phyloP scores from a whole-genome alignment of 2,113 vertebrate genomes.

The Neogale vison region DNA sequence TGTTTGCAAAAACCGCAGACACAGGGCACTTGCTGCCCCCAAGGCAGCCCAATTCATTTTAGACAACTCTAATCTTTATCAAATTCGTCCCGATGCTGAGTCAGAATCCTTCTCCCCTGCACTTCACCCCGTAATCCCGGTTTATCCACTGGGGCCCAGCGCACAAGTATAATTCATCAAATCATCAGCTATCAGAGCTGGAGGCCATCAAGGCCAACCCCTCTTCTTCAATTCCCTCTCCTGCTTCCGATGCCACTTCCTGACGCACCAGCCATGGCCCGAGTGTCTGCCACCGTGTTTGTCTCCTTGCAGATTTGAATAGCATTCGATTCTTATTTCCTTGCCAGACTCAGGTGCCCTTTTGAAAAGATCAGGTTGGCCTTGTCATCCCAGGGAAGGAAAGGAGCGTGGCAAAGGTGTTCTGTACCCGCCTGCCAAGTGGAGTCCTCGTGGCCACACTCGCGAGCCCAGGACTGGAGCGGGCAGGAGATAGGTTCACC shows the following conservation, averaged over 20 bases:
- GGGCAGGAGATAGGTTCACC: not conserved
- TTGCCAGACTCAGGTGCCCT: not conserved
- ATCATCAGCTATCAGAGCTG: conserved; percentile 56
- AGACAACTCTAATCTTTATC: conserved; percentile 59
- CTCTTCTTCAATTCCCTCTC: conserved; percentile 1
- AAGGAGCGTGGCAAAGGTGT: not conserved
- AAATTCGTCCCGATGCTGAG: conserved; percentile 37
- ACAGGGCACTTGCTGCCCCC: not conserved
- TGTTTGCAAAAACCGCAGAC: not conserved
- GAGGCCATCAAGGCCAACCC: conserved; percentile 46
- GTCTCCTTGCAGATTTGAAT: not conserved
- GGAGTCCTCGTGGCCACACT: not conserved
- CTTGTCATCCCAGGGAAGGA: conserved; percentile 17
- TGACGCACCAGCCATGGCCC: not conserved
- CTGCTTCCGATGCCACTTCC: not conserved
- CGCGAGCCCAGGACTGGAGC: not conserved
- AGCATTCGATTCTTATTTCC: conserved; percentile 6
- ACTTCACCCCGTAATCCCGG: conserved; percentile 58
- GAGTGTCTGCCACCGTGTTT: not conserved
- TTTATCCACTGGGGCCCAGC: conserved; percentile 9
- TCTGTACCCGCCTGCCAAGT: not conserved
- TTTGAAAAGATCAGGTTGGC: conserved; percentile 30
- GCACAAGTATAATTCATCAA: conserved; percentile 56
- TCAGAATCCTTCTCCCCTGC: conserved; percentile 52
- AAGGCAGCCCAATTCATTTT: conserved; percentile 40